Evolutionary conservation across 2,888 invertebrate species (phyloP).

Genomic region (Ophion slaviceki): DNA sequence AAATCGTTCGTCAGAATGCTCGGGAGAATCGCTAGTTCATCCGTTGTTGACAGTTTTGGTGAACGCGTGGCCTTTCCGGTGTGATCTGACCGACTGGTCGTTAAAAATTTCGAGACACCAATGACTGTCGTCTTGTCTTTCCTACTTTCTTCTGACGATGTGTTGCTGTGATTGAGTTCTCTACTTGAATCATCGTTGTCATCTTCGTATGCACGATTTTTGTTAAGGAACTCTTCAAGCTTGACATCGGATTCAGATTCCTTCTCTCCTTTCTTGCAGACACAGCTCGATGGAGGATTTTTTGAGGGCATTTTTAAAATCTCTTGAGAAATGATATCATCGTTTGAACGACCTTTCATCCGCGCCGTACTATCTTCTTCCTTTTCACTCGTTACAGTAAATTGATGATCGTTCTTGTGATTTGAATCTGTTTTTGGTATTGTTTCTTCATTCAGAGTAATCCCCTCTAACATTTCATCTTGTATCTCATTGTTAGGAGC

Average conservation of each 20-base stretch:
- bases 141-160: conserved; percentile 7
- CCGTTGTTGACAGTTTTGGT: conserved; percentile 24
- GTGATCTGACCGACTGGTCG: background rate
- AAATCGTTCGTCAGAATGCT: background rate
- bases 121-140: background rate
- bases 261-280: conserved; percentile 15
- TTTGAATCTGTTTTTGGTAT: background rate
- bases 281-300: conserved; percentile 37
- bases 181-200: conserved; percentile 11
- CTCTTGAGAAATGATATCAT: conserved; percentile 5
- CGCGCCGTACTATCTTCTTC: background rate
- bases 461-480: background rate
- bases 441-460: background rate
- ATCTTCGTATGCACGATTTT: background rate
- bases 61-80: conserved; percentile 1
- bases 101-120: background rate
- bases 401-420: background rate
- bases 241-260: background rate
- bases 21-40: conserved; percentile 5
- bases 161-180: background rate
- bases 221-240: conserved; percentile 1
- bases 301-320: background rate
- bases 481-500: background rate
- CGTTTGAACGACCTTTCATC: conserved; percentile 6
- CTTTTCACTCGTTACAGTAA: conserved; percentile 6